Base-by-base conservation (phyloP, 1,140 invertebrate genomes). In the Ips nitidus region DNA sequence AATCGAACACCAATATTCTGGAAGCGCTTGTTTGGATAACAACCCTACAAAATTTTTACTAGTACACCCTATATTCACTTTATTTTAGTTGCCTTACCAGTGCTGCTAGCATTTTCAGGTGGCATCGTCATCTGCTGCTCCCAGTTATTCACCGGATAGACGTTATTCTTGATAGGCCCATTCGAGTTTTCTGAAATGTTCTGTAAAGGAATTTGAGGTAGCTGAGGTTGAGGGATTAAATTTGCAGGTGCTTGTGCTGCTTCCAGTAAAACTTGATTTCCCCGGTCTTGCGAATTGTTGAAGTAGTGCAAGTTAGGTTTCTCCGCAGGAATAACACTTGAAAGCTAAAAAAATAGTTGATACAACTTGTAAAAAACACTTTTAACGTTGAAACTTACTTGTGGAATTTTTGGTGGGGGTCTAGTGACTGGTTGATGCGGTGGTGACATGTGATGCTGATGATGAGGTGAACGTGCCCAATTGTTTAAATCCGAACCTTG, bases 1-100 rank as follows among this genome's bases (percentile, higher is more conserved):
- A 52, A 99, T 95, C 0, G 97, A 98, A 80, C 97, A 99, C 98
- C 98, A 99, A 81, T 96, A 97, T 80, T 99, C 97, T 0, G 97
- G 97, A 37, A 92, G 89, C 7, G 93, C 93, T 80, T 94, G 93
- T 53, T 87, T 89, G 0, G 93, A 95, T 2, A 91, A 79, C 61
- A 90, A 75, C 67, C 84, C 86, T 71, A 66, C 38, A 59, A 64
- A 22, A 0, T 0, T 22, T 22, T 22, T 22, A 22, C 22, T 22
- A 22, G 22, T 22, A 22, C 22, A 59, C 4, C 6, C 4, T 4
- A 55, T 4, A 55, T 55, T 36, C 52, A 55, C 22, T 22, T 22
- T 22, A 22, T 22, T 22, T 22, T 22, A 22, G 1, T 55, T 6
- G 37, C n/a, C 6, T 55, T 55, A 55, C 52, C 37, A 36, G 36